Percentiles rank a stretch among this genome's conserved stretches.
Evolutionary conservation across 2,113 vertebrate genomes (phyloP).

Genomic region (Ramphastos sulfuratus): DNA sequence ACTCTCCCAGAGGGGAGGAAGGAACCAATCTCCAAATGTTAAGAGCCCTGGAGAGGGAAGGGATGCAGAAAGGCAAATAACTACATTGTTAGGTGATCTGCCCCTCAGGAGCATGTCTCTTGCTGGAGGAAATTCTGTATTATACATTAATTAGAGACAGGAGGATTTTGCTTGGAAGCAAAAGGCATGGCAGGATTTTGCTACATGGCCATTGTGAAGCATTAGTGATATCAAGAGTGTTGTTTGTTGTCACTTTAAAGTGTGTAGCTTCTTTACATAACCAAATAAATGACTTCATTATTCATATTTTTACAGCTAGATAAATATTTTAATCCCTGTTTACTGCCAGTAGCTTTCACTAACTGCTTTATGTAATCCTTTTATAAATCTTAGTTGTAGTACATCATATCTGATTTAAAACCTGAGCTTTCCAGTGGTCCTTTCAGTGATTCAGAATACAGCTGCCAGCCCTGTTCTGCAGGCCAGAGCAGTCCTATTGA

Average conservation of each 20-base stretch:
- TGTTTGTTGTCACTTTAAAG: slow-evolving; percentile 18
- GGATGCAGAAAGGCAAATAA: neutral
- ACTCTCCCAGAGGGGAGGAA: neutral
- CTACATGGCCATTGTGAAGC: neutral
- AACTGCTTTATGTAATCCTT: slow-evolving; percentile 49
- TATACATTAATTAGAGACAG: neutral
- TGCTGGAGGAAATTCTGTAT: neutral
- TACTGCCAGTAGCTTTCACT: slow-evolving; percentile 44
- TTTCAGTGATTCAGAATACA: neutral
- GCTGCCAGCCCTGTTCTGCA: neutral
- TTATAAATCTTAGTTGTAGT: slow-evolving; percentile 37
- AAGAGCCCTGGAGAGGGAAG: neutral
- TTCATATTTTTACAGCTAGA: slow-evolving; percentile 36
- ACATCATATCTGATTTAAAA: neutral
- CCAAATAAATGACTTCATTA: slow-evolving; percentile 21
- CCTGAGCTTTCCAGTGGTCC: neutral
- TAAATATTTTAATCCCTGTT: slow-evolving; percentile 63
- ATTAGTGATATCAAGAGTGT: neutral
- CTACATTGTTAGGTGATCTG: neutral
- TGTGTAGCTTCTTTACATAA: neutral
- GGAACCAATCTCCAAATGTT: neutral
- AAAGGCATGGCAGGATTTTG: slow-evolving; percentile 14
- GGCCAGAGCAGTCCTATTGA: neutral
- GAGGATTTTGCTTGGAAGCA: neutral
- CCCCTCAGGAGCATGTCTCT: neutral